phyloP scores from a whole-genome alignment of 2,797 vertebrate species.

The Oceanodroma leucorhoa region DNA sequence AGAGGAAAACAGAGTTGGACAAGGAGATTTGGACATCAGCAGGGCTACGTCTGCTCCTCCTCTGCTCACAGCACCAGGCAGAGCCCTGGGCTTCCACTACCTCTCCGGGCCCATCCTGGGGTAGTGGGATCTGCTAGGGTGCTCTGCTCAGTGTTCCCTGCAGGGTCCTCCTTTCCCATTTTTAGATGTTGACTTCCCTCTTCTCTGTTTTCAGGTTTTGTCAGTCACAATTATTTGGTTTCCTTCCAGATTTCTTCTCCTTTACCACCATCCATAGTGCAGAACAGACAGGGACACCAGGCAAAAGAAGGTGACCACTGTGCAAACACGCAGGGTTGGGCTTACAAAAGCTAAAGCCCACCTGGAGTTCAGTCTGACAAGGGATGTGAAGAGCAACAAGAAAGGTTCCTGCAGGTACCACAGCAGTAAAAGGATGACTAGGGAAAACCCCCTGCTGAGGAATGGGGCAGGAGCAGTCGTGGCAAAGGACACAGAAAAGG shows the following conservation, averaged over 20 bases:
- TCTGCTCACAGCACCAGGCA: neutral
- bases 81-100: neutral
- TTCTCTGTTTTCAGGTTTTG: neutral
- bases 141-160: neutral
- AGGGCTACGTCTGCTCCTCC: neutral
- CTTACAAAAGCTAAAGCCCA: neutral
- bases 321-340: neutral
- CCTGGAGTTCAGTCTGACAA: neutral
- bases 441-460: neutral
- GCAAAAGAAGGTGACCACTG: neutral
- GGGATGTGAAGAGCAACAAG: neutral
- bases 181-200: neutral
- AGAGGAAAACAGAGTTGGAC: neutral
- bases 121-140: neutral
- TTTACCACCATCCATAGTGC: neutral
- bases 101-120: too few species aligned
- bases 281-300: neutral
- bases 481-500: neutral
- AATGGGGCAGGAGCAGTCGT: neutral
- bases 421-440: neutral
- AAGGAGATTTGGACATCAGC: neutral
- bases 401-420: neutral
- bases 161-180: neutral
- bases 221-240: neutral
- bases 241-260: neutral